Conservation (phyloP, 2,888 invertebrate genomes). For the Norana najaformis region DNA sequence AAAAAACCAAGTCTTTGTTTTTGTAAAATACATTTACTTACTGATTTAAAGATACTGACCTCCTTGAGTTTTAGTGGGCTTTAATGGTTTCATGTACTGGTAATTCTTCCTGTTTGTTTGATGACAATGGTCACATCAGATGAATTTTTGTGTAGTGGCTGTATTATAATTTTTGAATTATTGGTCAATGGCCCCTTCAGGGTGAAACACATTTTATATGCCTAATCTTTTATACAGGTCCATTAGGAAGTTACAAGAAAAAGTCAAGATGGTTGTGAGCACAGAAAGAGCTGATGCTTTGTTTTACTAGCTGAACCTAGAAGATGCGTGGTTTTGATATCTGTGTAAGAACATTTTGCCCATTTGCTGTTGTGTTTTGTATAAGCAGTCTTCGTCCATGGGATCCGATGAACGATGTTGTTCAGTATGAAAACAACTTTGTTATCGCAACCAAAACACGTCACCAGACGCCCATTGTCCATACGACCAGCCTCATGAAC, state of each 20-base stretch:
- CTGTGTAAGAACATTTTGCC: background rate
- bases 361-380: background rate
- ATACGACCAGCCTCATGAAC: slow-evolving; percentile 74
- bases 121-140: background rate
- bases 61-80: background rate
- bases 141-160: background rate
- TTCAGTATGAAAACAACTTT: slow-evolving; percentile 84
- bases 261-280: background rate
- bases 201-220: background rate
- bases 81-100: background rate
- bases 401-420: slow-evolving; percentile 82
- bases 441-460: slow-evolving; percentile 77
- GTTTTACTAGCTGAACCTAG: background rate
- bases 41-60: background rate
- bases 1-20: background rate
- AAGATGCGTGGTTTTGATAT: background rate
- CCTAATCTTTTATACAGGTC: background rate
- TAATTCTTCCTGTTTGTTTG: background rate
- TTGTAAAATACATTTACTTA: background rate
- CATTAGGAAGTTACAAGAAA: background rate
- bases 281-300: background rate
- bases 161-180: background rate
- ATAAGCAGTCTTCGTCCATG: slow-evolving; percentile 74
- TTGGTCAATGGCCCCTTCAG: background rate
- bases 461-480: slow-evolving; percentile 75